These are phyloP conservation scores for Periophthalmus magnuspinnatus DNA, from an alignment of 2,797 vertebrate genomes.

Conservation along the genomic window DNA sequence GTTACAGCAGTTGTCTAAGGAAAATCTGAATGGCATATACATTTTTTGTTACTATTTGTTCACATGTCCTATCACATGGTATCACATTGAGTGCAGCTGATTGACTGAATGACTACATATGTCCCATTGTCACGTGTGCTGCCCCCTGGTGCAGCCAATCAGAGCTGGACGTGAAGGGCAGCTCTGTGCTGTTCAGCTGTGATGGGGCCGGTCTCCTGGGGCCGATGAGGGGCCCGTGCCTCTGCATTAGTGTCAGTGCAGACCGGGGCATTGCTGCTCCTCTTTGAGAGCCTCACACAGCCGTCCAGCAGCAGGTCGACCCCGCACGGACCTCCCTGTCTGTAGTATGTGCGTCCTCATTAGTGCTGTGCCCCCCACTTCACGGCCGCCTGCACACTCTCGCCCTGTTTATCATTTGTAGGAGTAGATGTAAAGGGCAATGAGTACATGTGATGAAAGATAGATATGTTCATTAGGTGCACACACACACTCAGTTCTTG, in stretches of 20 bases:
- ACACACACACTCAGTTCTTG: conserved; percentile 22
- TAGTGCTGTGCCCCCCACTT: conserved; percentile 39
- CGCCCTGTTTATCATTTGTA: conserved; percentile 39
- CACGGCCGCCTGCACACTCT: conserved; percentile 42
- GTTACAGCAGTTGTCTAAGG: not conserved
- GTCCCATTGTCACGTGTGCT: conserved; percentile 33
- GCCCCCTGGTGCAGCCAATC: conserved; percentile 30
- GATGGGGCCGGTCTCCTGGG: conserved; percentile 54
- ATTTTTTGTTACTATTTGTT: not conserved
- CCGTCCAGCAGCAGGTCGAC: conserved; percentile 41
- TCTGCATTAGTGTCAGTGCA: conserved; percentile 67
- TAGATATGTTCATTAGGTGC: conserved; percentile 39
- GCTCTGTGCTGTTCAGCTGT: conserved; percentile 52
- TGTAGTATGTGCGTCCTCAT: conserved; percentile 61
- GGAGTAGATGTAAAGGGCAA: conserved; percentile 36
- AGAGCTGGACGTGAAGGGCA: conserved; percentile 36
- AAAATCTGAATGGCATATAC: not conserved
- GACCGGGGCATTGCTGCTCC: conserved; percentile 43
- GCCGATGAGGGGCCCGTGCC: conserved; percentile 51
- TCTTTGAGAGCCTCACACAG: conserved; percentile 46
- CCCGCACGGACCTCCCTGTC: conserved; percentile 49
- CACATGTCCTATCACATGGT: conserved; percentile 21
- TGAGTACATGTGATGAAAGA: conserved; percentile 41
- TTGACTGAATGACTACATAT: conserved; percentile 46
- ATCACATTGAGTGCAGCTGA: conserved; percentile 36